Base-by-base conservation (phyloP, 2,888 invertebrate genomes). In the Andrena flavipes region DNA sequence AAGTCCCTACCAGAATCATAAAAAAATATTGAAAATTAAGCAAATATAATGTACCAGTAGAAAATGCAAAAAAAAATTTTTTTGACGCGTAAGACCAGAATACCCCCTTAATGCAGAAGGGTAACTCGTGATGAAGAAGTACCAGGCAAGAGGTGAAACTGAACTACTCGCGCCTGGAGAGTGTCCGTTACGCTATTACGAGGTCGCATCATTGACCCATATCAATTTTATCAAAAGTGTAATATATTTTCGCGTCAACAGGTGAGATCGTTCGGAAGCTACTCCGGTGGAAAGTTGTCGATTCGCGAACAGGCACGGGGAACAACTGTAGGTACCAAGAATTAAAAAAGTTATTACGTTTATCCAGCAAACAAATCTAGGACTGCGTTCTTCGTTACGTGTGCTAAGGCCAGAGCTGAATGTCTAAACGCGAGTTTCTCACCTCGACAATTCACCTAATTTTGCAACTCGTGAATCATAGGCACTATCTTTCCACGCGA, bases 391-490 rank as follows among this genome's bases (percentile, higher is more conserved):
- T 26, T 42, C 23, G 13, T 23, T 26, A 56, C 10, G 13, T 0
- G 4, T 6, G n/a, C 23, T 35, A 42, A 73, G 64, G 54, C n/a
- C 54, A 64, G 48, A 51, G 49, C 20, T 42, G 13, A 48, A 42
- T 30, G 42, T 35, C 23, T 49, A 4, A 6, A 48, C 20, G n/a
- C 23, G 35, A 16, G 65, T 49, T 77, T 77, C 77, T 70, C 78
- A 70, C 70, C 30, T 65, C 49, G 35, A 49, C 76, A 76, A 69
- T 78, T 76, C 76, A 64, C 20, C 59, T 23, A 79, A 70, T 79
- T 79, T 77, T 77, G 79, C 77, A 79, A 79, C 69, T 35, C 26
- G 49, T 70, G 79, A 79, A 77, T 79, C 79, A 79, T 51, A 77
- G 49, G 42, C 59, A 42, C 59, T 77, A 79, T 79, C 79, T 77